Evolutionary conservation across 2,113 vertebrate species (phyloP).

Genomic region (Psammodynastes pulverulentus): DNA sequence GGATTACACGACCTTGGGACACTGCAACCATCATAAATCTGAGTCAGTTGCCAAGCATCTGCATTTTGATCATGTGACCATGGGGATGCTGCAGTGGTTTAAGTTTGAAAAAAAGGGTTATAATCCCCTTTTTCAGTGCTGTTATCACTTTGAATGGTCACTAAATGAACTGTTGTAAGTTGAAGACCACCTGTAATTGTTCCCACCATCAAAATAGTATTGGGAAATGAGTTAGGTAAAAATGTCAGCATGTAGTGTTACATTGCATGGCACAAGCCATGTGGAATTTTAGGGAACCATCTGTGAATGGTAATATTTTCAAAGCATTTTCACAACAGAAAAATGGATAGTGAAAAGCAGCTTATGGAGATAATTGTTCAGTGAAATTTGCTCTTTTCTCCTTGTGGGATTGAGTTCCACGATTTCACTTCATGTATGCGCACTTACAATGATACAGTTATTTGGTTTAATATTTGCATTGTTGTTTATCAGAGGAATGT

Average conservation of each 20-base stretch:
- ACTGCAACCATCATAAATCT: too few relatives aligned
- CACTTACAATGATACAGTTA: neutral
- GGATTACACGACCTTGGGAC: rapidly evolving
- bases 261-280: neutral
- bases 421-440: neutral
- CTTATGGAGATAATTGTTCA: neutral
- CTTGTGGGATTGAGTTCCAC: neutral
- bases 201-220: neutral
- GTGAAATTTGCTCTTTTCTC: neutral
- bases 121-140: too few relatives aligned
- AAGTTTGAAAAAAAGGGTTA: too few relatives aligned
- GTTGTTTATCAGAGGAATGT: neutral
- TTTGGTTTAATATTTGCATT: neutral
- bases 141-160: too few relatives aligned
- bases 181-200: neutral
- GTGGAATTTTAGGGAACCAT: neutral
- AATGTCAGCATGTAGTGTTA: neutral
- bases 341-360: neutral
- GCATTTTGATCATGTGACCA: neutral
- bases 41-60: neutral
- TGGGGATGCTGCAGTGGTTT: too few relatives aligned
- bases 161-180: too few relatives aligned
- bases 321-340: neutral
- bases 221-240: neutral
- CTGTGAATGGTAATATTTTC: neutral